Percentiles rank a stretch among this genome's conserved stretches.
phyloP scores from a whole-genome alignment of 1,140 invertebrate species.

The Heliconius hewitsoni region DNA sequence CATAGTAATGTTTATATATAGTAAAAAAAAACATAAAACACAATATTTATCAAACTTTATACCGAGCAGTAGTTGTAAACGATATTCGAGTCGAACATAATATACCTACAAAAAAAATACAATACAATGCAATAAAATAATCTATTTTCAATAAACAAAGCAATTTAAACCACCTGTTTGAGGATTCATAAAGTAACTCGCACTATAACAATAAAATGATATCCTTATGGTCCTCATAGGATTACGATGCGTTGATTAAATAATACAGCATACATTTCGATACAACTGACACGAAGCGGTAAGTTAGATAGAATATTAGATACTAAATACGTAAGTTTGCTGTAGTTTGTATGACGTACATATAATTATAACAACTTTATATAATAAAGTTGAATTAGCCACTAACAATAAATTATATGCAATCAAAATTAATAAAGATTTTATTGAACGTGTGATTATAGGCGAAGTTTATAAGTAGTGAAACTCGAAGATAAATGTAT shows the following conservation, averaged over 20 bases:
- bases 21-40: too few relatives aligned
- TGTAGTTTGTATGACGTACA: not conserved
- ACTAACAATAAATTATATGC: too few relatives aligned
- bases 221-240: constrained; percentile 19
- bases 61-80: not conserved
- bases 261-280: constrained; percentile 17
- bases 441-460: not conserved
- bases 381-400: too few relatives aligned
- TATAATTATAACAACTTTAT: too few relatives aligned
- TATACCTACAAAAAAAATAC: not conserved
- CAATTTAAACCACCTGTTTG: constrained; percentile 6
- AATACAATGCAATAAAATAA: not conserved
- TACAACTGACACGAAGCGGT: not conserved
- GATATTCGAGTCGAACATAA: not conserved
- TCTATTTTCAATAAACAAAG: constrained; percentile 2
- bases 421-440: too few relatives aligned
- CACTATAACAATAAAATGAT: constrained; percentile 25
- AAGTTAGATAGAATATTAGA: constrained; percentile 11
- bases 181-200: constrained; percentile 14
- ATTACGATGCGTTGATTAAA: constrained; percentile 18
- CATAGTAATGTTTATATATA: too few relatives aligned
- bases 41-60: too few relatives aligned
- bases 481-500: too few relatives aligned
- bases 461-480: too few relatives aligned
- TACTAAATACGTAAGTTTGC: not conserved